Base-by-base conservation (phyloP, 1,140 invertebrate genomes). In the Elymnias hypermnestra region DNA sequence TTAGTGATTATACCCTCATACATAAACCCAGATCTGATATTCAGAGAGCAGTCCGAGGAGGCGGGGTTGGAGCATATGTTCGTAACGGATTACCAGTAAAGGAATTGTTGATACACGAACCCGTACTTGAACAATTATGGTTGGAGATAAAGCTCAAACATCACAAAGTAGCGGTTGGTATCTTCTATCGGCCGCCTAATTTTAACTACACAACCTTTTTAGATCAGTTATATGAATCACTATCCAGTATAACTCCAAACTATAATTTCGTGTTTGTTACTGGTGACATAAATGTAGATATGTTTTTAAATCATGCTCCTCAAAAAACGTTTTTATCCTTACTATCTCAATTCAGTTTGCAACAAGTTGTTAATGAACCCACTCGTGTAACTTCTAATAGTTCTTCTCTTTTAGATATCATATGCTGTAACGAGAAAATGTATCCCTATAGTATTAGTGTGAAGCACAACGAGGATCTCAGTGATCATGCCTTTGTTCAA, bases 401-500 rank as follows among this genome's bases (percentile, higher is more conserved):
- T 6, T 6, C 3, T 4, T 21, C 19, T 21, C 19, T 21, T 21
- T 21, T 21, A 6, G 19, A 21, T 6, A 21, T 21, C 19, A 6
- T 21, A 21, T 21, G 19, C 6, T 21, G 19, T 21, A 21, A 3
- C 6, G 6, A 6, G 6, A 3, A 26, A n/a, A n/a, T 26, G 9
- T 2, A 26, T 5, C 25, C 25, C 2, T 5, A 2, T 26, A n/a
- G 9, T n/a, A n/a, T 26, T 5, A 26, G 3, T 10, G 25, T 26
- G 9, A n/a, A 5, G 2, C 25, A 26, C 9, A 40, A 40, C 15
- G 38, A 40, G 7, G 38, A 40, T 12, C 38, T 40, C 6, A 40
- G 38, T 40, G 38, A 40, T 17, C 38, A 40, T 9, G 23, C 23
- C 5, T 40, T 26, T 40, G 21, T 40, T 26, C 21, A 25, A 18